Conservation (phyloP, 2,797 vertebrate genomes). For the Simalia tracyae region DNA sequence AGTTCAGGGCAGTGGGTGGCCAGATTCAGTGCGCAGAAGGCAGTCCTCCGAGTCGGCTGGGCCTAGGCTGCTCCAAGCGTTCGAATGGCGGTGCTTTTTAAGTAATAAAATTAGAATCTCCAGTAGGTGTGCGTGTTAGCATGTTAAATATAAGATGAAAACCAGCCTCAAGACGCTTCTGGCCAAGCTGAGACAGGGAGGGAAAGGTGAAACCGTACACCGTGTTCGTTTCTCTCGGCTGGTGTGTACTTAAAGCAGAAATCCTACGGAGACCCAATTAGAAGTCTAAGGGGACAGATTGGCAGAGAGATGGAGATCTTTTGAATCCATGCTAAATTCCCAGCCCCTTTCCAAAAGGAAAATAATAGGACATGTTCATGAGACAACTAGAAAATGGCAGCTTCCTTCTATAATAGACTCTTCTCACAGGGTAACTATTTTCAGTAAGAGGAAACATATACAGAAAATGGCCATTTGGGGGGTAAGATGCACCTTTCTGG, state of each 20-base stretch:
- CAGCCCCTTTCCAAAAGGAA: constrained; percentile 58
- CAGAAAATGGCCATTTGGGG: constrained; percentile 67
- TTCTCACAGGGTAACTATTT: constrained; percentile 63
- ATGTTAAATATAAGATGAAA: not conserved
- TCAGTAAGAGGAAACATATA: constrained; percentile 61
- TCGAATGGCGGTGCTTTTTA: not conserved
- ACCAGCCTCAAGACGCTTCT: not conserved
- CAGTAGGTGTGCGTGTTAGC: not conserved
- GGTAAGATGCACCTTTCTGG: constrained; percentile 59
- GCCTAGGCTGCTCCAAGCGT: not conserved
- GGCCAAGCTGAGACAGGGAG: rapidly evolving
- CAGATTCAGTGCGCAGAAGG: not conserved
- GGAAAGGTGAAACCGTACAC: constrained; percentile 25
- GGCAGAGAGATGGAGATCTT: constrained; percentile 58
- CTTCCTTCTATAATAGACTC: constrained; percentile 53
- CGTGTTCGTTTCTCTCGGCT: constrained; percentile 36
- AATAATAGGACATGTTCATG: constrained; percentile 41
- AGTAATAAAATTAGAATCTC: not conserved
- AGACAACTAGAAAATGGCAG: constrained; percentile 54
- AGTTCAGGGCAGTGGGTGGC: not conserved
- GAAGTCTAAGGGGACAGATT: constrained; percentile 53
- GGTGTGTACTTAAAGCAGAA: constrained; percentile 43
- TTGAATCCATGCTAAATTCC: constrained; percentile 55
- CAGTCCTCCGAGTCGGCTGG: not conserved
- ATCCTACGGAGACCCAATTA: constrained; percentile 57